These are phyloP conservation scores for Drosophila saltans DNA, from an alignment of 1,140 invertebrate genomes.

Conservation along the genomic window DNA sequence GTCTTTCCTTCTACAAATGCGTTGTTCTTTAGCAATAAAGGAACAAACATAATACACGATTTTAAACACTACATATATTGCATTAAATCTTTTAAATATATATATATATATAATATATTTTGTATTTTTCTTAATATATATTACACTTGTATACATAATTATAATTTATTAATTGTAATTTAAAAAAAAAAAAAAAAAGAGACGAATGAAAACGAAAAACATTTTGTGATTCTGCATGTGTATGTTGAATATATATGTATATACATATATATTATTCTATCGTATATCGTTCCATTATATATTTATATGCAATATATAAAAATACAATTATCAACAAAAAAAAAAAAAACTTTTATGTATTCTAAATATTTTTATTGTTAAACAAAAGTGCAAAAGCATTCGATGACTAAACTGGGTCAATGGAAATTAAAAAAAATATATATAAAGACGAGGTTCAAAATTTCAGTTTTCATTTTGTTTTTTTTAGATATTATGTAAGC, in stretches of 20 bases:
- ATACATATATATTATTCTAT: constrained; percentile 11
- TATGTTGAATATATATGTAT: constrained; percentile 47
- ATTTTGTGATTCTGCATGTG: constrained; percentile 54
- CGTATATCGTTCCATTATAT: constrained; percentile 43
- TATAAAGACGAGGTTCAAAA: background rate
- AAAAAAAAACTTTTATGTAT: constrained; percentile 22
- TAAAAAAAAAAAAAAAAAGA: constrained; percentile 30
- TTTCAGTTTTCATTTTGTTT: background rate
- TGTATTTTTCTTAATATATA: constrained; percentile 48
- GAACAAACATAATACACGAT: constrained; percentile 42
- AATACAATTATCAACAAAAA: constrained; percentile 35
- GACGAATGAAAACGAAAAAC: background rate
- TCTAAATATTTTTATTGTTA: constrained; percentile 23
- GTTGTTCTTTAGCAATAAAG: constrained; percentile 4
- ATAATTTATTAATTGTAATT: constrained; percentile 64
- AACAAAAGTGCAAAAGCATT: constrained; percentile 9
- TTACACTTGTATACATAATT: constrained; percentile 39
- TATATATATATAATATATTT: constrained; percentile 46
- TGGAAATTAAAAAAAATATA: background rate
- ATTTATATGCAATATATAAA: constrained; percentile 49
- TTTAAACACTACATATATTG: constrained; percentile 39
- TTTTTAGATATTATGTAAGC: background rate
- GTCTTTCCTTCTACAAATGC: background rate
- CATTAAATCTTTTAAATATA: constrained; percentile 37
- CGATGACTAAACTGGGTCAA: constrained; percentile 36